phyloP scores from a whole-genome alignment of 2,888 invertebrate species.

The Volucella zonaria region DNA sequence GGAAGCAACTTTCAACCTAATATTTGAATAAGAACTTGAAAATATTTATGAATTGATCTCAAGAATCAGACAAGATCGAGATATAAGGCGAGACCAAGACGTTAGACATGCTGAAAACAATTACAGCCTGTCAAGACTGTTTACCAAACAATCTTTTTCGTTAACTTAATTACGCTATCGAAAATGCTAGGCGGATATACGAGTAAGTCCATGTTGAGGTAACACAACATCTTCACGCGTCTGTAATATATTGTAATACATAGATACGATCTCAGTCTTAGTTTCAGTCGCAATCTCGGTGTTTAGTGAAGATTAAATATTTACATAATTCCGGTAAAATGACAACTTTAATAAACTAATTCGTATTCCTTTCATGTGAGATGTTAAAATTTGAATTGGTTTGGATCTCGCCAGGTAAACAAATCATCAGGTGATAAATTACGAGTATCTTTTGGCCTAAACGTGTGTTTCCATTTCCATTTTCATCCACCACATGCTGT shows the following conservation, averaged over 20 bases:
- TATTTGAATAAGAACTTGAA: background rate
- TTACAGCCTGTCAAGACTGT: background rate
- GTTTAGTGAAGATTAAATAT: slow-evolving; percentile 21
- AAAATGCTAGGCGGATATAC: slow-evolving; percentile 24
- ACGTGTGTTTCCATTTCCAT: slow-evolving; percentile 55
- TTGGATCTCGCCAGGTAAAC: slow-evolving; percentile 52
- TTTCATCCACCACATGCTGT: slow-evolving; percentile 68
- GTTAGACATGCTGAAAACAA: no score
- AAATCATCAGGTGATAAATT: slow-evolving; percentile 52
- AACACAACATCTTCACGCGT: slow-evolving; percentile 1
- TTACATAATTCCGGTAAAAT: slow-evolving; percentile 64
- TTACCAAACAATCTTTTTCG: background rate
- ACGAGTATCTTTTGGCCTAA: slow-evolving; percentile 15
- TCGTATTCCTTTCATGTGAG: slow-evolving; percentile 52
- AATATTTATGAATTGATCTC: slow-evolving; percentile 5
- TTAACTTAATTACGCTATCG: slow-evolving; percentile 13
- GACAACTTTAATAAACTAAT: slow-evolving; percentile 58
- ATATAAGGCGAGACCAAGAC: background rate
- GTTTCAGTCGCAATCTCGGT: no score
- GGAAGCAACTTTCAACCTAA: background rate
- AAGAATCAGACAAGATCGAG: background rate
- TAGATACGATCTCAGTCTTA: no score
- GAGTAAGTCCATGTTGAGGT: background rate
- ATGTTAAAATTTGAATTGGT: slow-evolving; percentile 45
- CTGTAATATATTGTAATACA: background rate